phyloP scores from a whole-genome alignment of 2,797 vertebrate species.

The Poecilia velifera region DNA sequence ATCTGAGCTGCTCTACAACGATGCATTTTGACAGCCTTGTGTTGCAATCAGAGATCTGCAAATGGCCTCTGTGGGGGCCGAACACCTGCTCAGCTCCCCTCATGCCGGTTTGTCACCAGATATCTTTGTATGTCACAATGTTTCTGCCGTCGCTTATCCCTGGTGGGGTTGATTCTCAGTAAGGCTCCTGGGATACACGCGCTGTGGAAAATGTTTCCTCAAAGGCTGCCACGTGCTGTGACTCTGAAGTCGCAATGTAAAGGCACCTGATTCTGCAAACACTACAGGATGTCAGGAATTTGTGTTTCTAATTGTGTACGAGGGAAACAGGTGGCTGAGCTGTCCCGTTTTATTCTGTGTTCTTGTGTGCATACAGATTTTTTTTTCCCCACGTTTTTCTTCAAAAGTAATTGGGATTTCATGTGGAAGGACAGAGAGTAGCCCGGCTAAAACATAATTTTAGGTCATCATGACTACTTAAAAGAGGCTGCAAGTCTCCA shows the following conservation, averaged over 20 bases:
- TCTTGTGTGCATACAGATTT: background rate
- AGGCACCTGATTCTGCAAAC: constrained; percentile 35
- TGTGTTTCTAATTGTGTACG: background rate
- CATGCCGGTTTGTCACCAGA: constrained; percentile 5
- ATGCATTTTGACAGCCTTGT: constrained; percentile 8
- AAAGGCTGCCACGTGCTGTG: background rate
- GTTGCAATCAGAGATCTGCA: background rate
- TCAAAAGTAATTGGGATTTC: background rate
- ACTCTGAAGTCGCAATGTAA: constrained; percentile 6
- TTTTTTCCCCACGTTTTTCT: background rate
- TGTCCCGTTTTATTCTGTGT: background rate
- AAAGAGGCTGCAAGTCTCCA: background rate
- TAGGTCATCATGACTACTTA: background rate
- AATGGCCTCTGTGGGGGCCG: background rate
- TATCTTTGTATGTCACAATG: constrained; percentile 13
- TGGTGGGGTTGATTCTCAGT: background rate
- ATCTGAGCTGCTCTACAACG: background rate
- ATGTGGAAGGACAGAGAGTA: background rate
- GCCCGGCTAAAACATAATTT: background rate
- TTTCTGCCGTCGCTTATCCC: constrained; percentile 9
- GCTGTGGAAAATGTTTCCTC: constrained; percentile 40
- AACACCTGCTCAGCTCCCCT: constrained; percentile 13
- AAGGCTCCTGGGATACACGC: constrained; percentile 8
- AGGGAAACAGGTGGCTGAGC: background rate
- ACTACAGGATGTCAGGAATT: constrained; percentile 4